Base-by-base conservation (phyloP, 2,888 invertebrate species). In the Plebejus melissa region DNA sequence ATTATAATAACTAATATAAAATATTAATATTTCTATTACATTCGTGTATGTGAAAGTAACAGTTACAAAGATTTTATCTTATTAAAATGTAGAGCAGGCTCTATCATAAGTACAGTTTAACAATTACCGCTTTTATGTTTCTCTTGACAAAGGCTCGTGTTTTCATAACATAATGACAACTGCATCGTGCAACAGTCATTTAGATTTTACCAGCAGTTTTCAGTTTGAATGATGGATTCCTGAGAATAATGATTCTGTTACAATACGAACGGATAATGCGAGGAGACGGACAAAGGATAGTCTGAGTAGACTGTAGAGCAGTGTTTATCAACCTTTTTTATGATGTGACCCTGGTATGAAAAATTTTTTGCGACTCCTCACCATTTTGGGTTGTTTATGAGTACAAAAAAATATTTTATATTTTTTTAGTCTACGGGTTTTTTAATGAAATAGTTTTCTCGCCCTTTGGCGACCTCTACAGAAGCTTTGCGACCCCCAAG, bases 251-350 rank as follows among this genome's bases (percentile, higher is more conserved):
- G 76, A 76, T 79, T 74, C 75, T 65, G 75, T 74, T 76, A 78
- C 76, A 76, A 78, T 71, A 74, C 79, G 78, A 74, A 77, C 77
- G 5, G 72, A 54, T 54, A 72, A 78, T 76, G 78, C 76, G 74
- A 74, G 77, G 72, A 76, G 77, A 77, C 65, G 76, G 76, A 78
- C 78, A 79, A 77, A 84, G 84, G 82, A 84, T 83, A 83, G 83
- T 82, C 81, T 80, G 57, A 50, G 79, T 80, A 46, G 46, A 46
- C 46, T 46, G 46, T 46, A 46, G 46, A 46, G 46, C 2, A 9
- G 46, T 11, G 9, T 11, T 46, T 9, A 1, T 46, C 9, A 46
- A 46, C 46, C 2, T 46, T 46, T 41, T 46, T 46, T 46, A 11
- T 46, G 46, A 46, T 46, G 9, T 9, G 46, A 46, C 46, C 38